phyloP scores from a whole-genome alignment of 1,140 invertebrate species.

The Pogonus chalceus region DNA sequence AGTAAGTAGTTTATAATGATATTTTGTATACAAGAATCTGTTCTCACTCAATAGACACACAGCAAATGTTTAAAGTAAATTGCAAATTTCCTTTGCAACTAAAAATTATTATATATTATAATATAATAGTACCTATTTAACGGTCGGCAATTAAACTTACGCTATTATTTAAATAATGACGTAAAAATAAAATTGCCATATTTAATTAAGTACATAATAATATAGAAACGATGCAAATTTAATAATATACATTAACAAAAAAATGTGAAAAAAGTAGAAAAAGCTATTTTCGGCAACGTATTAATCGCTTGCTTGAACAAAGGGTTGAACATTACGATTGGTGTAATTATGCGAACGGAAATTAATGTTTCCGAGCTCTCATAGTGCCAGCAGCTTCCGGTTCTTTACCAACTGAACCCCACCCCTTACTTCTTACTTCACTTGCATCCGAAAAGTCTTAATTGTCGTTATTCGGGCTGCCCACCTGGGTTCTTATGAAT shows the following conservation, averaged over 20 bases:
- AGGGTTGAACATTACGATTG: background rate
- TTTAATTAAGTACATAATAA: background rate
- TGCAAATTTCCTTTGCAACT: no score
- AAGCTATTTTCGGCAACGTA: background rate
- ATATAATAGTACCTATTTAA: no score
- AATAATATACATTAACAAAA: background rate
- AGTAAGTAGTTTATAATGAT: no score
- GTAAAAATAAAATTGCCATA: background rate
- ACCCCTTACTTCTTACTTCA: no score
- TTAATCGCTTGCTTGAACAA: background rate
- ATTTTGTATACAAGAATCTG: no score
- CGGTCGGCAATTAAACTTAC: no score
- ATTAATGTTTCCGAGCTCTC: background rate
- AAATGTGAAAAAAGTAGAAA: background rate
- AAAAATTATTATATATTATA: no score
- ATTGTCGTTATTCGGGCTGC: no score
- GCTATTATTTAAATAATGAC: background rate
- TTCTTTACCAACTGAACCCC: background rate
- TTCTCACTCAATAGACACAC: no score
- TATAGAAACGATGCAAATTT: background rate
- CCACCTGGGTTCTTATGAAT: background rate
- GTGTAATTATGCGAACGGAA: background rate
- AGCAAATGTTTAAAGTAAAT: no score
- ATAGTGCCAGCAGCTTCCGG: background rate
- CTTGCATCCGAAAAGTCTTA: no score